Base-by-base conservation (phyloP, 2,113 vertebrate species). In the Chrysochloris asiatica region DNA sequence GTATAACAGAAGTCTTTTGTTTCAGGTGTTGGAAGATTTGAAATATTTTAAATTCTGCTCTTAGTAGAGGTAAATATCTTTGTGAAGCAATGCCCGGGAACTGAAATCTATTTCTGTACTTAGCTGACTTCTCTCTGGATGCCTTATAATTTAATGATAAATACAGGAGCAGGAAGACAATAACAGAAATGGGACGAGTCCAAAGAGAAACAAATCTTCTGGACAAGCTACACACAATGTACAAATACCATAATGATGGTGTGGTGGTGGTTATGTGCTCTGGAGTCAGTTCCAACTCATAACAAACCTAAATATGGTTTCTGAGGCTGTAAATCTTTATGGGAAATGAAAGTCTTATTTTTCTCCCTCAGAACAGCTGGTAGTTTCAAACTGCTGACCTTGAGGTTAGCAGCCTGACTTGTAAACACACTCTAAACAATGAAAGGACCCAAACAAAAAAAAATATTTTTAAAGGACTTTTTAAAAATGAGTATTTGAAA, bases 11-110 rank as follows among this genome's bases (percentile, higher is more conserved):
- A 47, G 45, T 30, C 14, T 63, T 67, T 61, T 91, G 38, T 65
- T 80, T 63, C n/a, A 82, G 36, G 75, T 88, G 56, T 47, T 71
- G 81, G 28, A 81, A 90, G 61, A 43, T 86, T 65, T 90, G 36
- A 95, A 90, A 71, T 88, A 83, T 81, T 94, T 88, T 41, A 8
- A 88, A 75, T 72, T 84, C 61, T 78, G 47, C 14, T 86, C 86
- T 80, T 84, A 80, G 88, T 59, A 65, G 71, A 83, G 59, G 63
- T 79, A 80, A 69, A 69, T 14, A 36, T 84, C 33, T 65, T 90
- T 95, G 79, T 83, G 50, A 93, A 71, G 83, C 30, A 16, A 67
- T 11, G 10, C 13, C 12, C 56, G 61, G 78, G 36, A 26, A 50
- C 24, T 72, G 71, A 86, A 93, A 73, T 93, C 85, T 48, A 33